Evolutionary conservation across 2,888 invertebrate genomes (phyloP), one percentile per base, ranked within the genome.

Genomic region (Rotaria socialis): DNA sequence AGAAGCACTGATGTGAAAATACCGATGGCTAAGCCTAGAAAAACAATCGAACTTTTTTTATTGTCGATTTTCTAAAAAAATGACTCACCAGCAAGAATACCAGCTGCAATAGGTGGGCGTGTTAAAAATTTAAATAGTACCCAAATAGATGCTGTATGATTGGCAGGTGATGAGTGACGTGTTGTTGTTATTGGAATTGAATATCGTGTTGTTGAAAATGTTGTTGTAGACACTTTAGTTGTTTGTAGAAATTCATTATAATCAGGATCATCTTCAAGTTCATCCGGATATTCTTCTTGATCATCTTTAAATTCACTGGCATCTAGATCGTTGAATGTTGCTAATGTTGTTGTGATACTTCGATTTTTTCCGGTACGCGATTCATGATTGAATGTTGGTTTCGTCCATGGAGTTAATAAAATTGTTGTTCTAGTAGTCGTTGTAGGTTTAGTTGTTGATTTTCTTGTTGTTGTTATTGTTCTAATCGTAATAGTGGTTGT

Each of bases 291-390:
- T 4, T 80, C 80, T 80, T 41, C 67, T 35, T 47, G 47, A 22
- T 80, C 75, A 80, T 80, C 75, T 47, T 80, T 47, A 47, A 47
- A 43, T 80, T 80, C 67, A 67, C 19, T 67, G 16, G 19, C 19
- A 67, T 67, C 67, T 67, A 41, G 6, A 67, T 67, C 67, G 35
- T 67, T 41, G 19, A 35, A 67, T 35, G 19, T 1, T 67, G 35
- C 11, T 27, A 27, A 67, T 67, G 27, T 27, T 60, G 24, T 60
- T 67, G 67, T 67, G 35, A 16, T 67, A 67, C 16, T 67, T 67
- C 14, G 67, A 67, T 14, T 27, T 67, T 35, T 67, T 16, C 14
- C 4, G 1, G 6, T n/a, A 16, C 27, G 27, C 35, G 10, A 35
- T 16, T 67, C 67, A 35, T 67, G 35, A 43, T 80, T 80, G 22